phyloP scores from a whole-genome alignment of 2,113 vertebrate genomes.

The Tringa solitaria region DNA sequence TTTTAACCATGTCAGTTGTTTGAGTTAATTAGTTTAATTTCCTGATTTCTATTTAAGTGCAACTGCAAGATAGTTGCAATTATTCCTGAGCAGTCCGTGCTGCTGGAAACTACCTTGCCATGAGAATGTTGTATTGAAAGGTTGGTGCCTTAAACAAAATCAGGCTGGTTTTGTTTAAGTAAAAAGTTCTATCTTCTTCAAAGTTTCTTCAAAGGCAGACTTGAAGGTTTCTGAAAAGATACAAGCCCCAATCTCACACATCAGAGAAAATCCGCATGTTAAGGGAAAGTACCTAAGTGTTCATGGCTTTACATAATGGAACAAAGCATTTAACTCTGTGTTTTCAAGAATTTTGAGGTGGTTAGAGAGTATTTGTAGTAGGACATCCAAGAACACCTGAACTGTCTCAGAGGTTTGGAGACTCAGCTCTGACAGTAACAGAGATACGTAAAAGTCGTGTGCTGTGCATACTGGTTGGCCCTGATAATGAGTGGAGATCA shows the following conservation, averaged over 20 bases:
- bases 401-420: background rate
- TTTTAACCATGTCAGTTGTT: conserved; percentile 36
- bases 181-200: background rate
- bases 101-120: background rate
- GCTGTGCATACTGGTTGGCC: background rate
- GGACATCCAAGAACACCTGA: background rate
- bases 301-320: background rate
- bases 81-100: background rate
- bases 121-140: background rate
- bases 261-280: background rate
- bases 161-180: background rate
- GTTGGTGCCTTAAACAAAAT: background rate
- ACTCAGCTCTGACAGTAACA: background rate
- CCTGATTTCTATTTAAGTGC: background rate
- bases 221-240: background rate
- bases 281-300: background rate
- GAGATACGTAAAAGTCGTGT: background rate
- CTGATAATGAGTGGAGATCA: background rate
- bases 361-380: background rate
- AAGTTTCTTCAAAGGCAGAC: background rate
- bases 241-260: background rate
- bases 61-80: background rate
- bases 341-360: background rate
- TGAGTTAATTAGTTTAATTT: conserved; percentile 17
- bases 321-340: background rate